A percentile compares a stretch with the other conserved stretches of the same genome.
These are phyloP conservation scores for Meloidogyne floridensis DNA, from an alignment of 1,140 invertebrate genomes.

Conservation along the genomic window DNA sequence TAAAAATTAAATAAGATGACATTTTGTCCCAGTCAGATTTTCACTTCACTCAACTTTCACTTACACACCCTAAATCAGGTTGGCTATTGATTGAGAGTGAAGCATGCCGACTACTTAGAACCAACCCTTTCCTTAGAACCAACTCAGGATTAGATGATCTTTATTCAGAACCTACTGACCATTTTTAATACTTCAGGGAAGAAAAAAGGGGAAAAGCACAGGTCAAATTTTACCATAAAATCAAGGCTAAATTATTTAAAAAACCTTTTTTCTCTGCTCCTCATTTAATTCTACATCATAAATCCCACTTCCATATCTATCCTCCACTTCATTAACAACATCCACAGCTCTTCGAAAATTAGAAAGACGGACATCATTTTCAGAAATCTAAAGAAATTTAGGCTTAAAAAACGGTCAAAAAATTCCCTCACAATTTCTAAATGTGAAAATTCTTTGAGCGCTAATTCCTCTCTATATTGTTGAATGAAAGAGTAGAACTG, in stretches of 20 bases:
- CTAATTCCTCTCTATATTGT: background rate
- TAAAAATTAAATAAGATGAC: background rate
- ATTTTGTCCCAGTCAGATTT: background rate
- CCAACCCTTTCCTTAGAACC: no score
- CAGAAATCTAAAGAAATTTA: background rate
- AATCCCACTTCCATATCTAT: background rate
- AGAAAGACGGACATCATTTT: background rate
- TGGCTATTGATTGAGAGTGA: no score
- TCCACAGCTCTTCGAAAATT: background rate
- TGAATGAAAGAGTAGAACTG: background rate
- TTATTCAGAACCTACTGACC: no score
- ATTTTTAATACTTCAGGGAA: no score
- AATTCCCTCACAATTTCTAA: background rate
- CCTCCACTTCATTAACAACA: background rate
- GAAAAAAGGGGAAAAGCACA: no score
- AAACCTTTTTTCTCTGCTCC: background rate
- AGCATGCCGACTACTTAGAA: no score
- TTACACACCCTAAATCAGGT: no score
- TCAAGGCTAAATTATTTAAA: background rate
- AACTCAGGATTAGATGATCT: no score
- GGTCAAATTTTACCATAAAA: background rate
- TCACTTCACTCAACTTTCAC: no score
- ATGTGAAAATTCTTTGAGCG: background rate
- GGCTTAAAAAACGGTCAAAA: background rate
- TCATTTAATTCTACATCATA: background rate